Percentiles rank a stretch among this genome's conserved stretches.
Evolutionary conservation across 2,113 vertebrate genomes (phyloP).

Genomic region (Leucoraja erinaceus): DNA sequence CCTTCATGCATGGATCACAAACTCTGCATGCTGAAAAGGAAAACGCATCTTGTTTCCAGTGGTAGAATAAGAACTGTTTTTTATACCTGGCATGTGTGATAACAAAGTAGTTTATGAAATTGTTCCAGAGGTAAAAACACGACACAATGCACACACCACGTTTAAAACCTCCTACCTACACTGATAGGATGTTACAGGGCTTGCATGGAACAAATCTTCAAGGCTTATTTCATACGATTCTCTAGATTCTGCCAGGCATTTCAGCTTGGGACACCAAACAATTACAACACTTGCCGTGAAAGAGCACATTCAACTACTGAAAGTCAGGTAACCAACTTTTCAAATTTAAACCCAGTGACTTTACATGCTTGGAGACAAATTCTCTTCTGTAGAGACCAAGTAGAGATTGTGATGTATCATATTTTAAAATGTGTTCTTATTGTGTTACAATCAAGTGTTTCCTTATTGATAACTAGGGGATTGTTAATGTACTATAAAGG

Average conservation of each 20-base stretch:
- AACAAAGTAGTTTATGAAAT: neutral
- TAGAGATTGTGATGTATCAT: neutral
- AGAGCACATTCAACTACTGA: neutral
- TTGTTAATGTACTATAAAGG: neutral
- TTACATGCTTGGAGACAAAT: neutral
- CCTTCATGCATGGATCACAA: slow-evolving; percentile 30
- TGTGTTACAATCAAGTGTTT: neutral
- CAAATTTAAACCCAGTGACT: slow-evolving; percentile 9
- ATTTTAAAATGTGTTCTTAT: neutral
- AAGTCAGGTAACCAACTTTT: neutral
- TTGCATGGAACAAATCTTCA: neutral
- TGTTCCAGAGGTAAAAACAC: neutral
- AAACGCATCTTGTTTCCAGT: slow-evolving; percentile 10
- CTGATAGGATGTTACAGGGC: neutral
- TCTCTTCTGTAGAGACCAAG: neutral
- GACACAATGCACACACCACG: neutral
- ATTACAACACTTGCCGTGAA: neutral
- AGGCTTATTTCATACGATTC: neutral
- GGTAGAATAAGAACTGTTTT: slow-evolving; percentile 1
- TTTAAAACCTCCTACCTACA: neutral
- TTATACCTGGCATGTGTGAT: slow-evolving; percentile 23
- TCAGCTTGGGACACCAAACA: neutral
- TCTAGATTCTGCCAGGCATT: neutral
- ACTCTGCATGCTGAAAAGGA: neutral
- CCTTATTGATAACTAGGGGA: neutral